Evolutionary conservation across 1,140 invertebrate genomes (phyloP), one percentile per base, ranked within the genome.

Genomic region (Bathynomus jamesi): DNA sequence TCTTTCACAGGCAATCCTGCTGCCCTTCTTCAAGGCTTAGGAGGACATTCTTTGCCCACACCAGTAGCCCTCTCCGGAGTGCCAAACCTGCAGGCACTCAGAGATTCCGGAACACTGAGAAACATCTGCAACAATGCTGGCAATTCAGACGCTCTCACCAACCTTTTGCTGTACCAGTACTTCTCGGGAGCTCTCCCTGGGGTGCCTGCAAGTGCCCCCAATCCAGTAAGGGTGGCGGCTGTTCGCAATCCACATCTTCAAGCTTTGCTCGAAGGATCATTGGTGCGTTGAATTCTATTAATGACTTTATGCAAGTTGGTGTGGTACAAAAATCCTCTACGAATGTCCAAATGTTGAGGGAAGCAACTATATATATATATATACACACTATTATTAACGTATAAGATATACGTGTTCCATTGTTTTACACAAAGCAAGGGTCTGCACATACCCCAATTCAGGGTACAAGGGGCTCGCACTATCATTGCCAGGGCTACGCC

Each of bases 81-180:
- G 13, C 11, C 40, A 53, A 53, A 53, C 21, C 5, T 53, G 1
- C 40, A 53, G 21, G 40, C 40, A 17, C 40, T 53, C 21, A 11
- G 40, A 53, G 40, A 53, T 21, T 53, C 40, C 2, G 40, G 67
- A 8, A 21, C 67, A 28, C 13, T 69, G 5, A 31, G 27, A 24
- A 64, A 69, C 27, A 32, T 31, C 28, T 67, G 65, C 5, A 69
- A 68, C 0, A 24, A 62, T 5, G 70, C 66, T 29, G 60, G 21
- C 5, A 73, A 71, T 65, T 72, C 72, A 32, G 75, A 76, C 60
- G 30, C 73, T 28, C 66, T 76, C 10, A 76, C 75, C 21, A 76
- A 76, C 69, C 66, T 76, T 21, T 63, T 76, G 40, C 71, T 76
- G 61, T 76, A 76, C 40, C 75, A 76, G 69, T 76, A 76, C 62